Percentiles rank a stretch among this genome's conserved stretches.
These are phyloP conservation scores for Perdita meconis DNA, from an alignment of 2,888 invertebrate genomes.

Conservation along the genomic window DNA sequence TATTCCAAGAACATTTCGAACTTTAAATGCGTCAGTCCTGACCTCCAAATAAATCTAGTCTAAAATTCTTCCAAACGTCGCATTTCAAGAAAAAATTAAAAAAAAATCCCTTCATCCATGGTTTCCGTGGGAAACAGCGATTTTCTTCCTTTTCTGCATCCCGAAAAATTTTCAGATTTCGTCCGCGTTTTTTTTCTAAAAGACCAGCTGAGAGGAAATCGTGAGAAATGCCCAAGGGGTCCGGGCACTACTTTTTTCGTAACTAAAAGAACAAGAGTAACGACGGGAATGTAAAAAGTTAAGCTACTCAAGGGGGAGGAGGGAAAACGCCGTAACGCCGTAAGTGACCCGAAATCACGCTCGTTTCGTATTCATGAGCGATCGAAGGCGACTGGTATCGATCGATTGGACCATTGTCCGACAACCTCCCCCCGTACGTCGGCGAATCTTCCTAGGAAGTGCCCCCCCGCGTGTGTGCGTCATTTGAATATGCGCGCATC, in stretches of 20 bases:
- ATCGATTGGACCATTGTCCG: constrained; percentile 68
- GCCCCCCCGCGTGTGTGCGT: constrained; percentile 68
- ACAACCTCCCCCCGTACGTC: constrained; percentile 28
- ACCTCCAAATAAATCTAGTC: no score
- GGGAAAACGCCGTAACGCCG: no score
- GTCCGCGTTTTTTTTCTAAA: constrained; percentile 50
- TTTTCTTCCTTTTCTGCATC: not conserved
- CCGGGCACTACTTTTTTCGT: constrained; percentile 34
- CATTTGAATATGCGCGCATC: constrained; percentile 79
- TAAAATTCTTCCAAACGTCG: no score
- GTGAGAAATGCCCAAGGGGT: constrained; percentile 59
- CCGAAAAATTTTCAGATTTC: constrained; percentile 42
- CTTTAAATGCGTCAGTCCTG: no score
- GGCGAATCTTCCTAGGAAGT: constrained; percentile 58
- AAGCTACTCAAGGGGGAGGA: constrained; percentile 45
- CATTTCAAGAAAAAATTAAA: no score
- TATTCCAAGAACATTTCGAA: no score
- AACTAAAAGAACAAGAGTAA: constrained; percentile 36
- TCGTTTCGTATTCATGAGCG: constrained; percentile 74
- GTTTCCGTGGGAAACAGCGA: no score
- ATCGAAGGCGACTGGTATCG: constrained; percentile 74
- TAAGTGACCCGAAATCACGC: constrained; percentile 68
- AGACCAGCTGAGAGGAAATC: constrained; percentile 69
- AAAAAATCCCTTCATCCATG: not conserved
- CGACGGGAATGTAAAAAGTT: constrained; percentile 20